These are phyloP conservation scores for Calephelis perditalis DNA, from an alignment of 2,888 invertebrate species.

Conservation along the genomic window DNA sequence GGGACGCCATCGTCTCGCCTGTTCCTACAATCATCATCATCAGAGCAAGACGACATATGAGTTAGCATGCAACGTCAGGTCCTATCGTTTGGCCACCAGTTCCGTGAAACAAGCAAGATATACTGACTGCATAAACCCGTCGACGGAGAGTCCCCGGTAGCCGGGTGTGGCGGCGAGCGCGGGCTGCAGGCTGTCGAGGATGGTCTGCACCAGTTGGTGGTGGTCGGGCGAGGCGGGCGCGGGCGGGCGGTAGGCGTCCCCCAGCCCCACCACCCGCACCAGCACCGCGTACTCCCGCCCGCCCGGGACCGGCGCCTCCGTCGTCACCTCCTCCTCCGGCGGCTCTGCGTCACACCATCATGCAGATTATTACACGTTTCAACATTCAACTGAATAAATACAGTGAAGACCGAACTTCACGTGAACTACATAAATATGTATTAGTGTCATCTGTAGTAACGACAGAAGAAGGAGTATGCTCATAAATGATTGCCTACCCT, in stretches of 20 bases:
- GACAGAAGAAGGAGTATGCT: no score
- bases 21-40: no score
- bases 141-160: slow-evolving; percentile 83
- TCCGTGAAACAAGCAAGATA: background rate
- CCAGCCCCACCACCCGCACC: slow-evolving; percentile 86
- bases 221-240: slow-evolving; percentile 85
- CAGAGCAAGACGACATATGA: no score
- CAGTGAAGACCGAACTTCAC: background rate
- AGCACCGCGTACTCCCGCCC: slow-evolving; percentile 83
- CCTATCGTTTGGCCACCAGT: no score
- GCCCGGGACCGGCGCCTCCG: slow-evolving; percentile 80
- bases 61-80: no score
- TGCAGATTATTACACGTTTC: no score
- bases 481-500: no score
- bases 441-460: no score
- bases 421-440: no score
- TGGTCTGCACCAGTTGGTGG: slow-evolving; percentile 81
- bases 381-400: background rate
- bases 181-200: slow-evolving; percentile 36
- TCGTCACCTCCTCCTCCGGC: slow-evolving; percentile 72
- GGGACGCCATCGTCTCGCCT: no score
- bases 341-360: slow-evolving; percentile 55
- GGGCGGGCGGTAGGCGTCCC: slow-evolving; percentile 87
- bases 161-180: slow-evolving; percentile 64
- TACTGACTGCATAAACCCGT: slow-evolving; percentile 84